Evolutionary conservation across 2,888 invertebrate species (phyloP).

Genomic region (Drosophila fulvimacula): DNA sequence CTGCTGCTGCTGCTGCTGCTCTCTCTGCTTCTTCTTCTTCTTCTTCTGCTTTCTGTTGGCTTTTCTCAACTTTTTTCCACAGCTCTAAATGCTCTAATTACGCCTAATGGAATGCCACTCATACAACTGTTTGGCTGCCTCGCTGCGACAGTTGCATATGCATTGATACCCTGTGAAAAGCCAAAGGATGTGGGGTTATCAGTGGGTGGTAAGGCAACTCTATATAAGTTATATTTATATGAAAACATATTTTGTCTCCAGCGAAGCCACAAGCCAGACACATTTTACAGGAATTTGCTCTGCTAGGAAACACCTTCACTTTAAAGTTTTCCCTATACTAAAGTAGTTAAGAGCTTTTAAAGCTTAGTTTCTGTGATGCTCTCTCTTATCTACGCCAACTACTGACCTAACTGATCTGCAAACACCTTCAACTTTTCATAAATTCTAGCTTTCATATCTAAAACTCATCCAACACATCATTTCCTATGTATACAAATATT

Average conservation of each 20-base stretch:
- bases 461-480: not conserved
- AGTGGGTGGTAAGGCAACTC: not conserved
- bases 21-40: constrained; percentile 42
- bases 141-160: constrained; percentile 36
- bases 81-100: constrained; percentile 78
- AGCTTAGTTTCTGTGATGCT: not conserved
- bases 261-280: not conserved
- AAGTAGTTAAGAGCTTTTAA: not conserved
- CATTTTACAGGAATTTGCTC: not conserved
- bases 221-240: not conserved
- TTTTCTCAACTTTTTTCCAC: constrained; percentile 72
- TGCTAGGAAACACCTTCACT: not conserved
- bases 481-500: not conserved
- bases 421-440: not conserved
- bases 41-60: constrained; percentile 27
- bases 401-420: too few species aligned
- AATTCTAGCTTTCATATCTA: not conserved
- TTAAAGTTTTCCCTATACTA: not conserved
- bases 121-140: constrained; percentile 14
- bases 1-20: constrained; percentile 23
- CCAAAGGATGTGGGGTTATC: not conserved
- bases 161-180: not conserved
- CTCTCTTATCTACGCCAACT: too few species aligned
- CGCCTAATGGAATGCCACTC: constrained; percentile 76
- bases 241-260: too few species aligned